Evolutionary conservation across 2,113 vertebrate genomes (phyloP).

Genomic region (Oncorhynchus clarkii): DNA sequence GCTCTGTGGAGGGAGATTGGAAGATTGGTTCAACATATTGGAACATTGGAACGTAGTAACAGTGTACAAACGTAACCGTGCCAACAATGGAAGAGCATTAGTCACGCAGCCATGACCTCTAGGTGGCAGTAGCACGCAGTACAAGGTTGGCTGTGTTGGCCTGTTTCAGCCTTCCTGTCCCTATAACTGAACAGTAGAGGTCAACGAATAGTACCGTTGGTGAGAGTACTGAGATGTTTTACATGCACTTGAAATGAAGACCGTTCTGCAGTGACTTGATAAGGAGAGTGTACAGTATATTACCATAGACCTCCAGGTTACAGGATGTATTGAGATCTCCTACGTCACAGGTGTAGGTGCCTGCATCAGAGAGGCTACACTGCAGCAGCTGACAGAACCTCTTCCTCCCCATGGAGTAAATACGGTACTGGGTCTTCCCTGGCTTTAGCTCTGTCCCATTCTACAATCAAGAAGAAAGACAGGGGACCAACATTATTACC

Average conservation of each 20-base stretch:
- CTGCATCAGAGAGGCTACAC: constrained; percentile 59
- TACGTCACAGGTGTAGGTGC: constrained; percentile 70
- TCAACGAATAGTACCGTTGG: not conserved
- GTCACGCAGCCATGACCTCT: not conserved
- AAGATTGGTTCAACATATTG: not conserved
- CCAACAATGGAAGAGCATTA: not conserved
- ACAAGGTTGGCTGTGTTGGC: too few species aligned
- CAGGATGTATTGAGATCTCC: constrained; percentile 70
- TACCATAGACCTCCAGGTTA: constrained; percentile 82
- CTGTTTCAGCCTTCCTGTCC: not conserved
- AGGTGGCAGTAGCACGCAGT: not conserved
- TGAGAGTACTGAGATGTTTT: not conserved
- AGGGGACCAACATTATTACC: not conserved
- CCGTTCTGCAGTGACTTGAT: not conserved
- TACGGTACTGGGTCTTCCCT: constrained; percentile 67
- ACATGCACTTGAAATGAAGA: not conserved
- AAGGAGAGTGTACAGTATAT: not conserved
- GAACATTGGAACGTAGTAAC: too few species aligned
- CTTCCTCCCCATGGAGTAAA: constrained; percentile 82
- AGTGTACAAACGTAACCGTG: not conserved
- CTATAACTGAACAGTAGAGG: not conserved
- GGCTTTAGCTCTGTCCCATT: constrained; percentile 72
- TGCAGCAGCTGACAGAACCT: constrained; percentile 71
- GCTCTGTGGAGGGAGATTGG: constrained; percentile 68
- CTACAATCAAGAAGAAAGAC: constrained; percentile 50